Evolutionary conservation across 1,140 invertebrate genomes (phyloP), one percentile per base, ranked within the genome.

Genomic region (Gryon sp.): DNA sequence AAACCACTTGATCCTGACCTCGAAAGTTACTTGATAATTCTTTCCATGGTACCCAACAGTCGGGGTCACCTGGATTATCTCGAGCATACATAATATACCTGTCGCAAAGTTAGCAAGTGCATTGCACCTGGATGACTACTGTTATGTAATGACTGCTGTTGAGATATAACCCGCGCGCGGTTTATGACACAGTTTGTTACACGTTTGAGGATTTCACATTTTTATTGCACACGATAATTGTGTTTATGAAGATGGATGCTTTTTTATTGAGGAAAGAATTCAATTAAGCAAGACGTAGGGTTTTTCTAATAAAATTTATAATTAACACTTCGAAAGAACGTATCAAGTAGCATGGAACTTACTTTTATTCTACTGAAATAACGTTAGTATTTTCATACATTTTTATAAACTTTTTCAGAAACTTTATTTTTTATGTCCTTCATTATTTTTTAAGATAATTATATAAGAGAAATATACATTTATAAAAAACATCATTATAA

Each of bases 11-110:
- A 85, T 83, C 78, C 72, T 86, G 83, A 86, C 85, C 86, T 87
- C 83, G 79, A 87, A 86, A 84, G 77, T 80, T 52, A 40, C 83
- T 86, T 81, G 82, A 82, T 81, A 66, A 88, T 88, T 85, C 82
- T 68, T 80, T 65, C 50, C 83, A 81, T 81, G 82, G 72, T 78
- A 55, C 36, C n/a, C 48, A 7, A 36, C 26, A 50, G 81, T 41
- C 53, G 62, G n/a, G 80, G 73, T 83, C 80, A 83, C 69, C 46
- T 55, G 66, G 74, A 57, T 70, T 74, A 82, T 82, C 45, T 50
- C 32, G 45, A 65, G 76, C 66, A 84, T 82, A 80, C 80, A 80
- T 84, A 83, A 84, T 80, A 79, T 41, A 68, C 45, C 70, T 24
- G 40, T 22, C 7, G 48, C 36, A 28, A 4, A 34, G 14, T 53